A percentile compares a stretch with the other conserved stretches of the same genome.
These are phyloP conservation scores for Coecobrya sp. DNA, from an alignment of 2,888 invertebrate genomes.

Conservation along the genomic window DNA sequence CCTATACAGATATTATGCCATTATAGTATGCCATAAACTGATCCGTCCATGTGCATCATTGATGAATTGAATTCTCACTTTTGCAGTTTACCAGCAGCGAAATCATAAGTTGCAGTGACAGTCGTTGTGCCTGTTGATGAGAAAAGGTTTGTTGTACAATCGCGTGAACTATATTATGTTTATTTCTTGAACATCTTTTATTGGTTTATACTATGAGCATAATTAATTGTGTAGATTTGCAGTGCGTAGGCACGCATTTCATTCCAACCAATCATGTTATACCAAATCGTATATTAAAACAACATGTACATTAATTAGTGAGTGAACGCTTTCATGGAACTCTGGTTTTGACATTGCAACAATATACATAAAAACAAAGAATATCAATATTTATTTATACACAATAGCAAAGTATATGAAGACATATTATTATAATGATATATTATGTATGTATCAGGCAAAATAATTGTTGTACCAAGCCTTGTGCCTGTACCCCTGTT, in stretches of 20 bases:
- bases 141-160: not conserved
- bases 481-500: not conserved
- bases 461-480: not conserved
- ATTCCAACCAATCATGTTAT: not conserved
- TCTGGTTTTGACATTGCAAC: slow-evolving; percentile 6
- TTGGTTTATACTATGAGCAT: not conserved
- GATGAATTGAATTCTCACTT: not conserved
- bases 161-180: not conserved
- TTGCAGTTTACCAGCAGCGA: not conserved
- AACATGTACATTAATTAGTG: not conserved
- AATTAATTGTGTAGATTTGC: not conserved
- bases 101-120: not conserved
- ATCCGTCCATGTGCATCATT: not conserved
- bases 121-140: not conserved
- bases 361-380: not conserved
- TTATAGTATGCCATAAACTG: not conserved
- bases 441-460: not conserved
- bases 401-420: slow-evolving; percentile 1
- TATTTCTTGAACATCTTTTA: not conserved
- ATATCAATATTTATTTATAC: slow-evolving; percentile 22
- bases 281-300: not conserved
- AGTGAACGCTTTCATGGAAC: not conserved
- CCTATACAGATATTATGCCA: too few species aligned
- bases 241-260: not conserved
- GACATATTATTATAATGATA: not conserved